Percentiles rank a stretch among this genome's conserved stretches.
These are phyloP conservation scores for Chironomus riparius DNA, from an alignment of 2,888 invertebrate species.

Conservation along the genomic window DNA sequence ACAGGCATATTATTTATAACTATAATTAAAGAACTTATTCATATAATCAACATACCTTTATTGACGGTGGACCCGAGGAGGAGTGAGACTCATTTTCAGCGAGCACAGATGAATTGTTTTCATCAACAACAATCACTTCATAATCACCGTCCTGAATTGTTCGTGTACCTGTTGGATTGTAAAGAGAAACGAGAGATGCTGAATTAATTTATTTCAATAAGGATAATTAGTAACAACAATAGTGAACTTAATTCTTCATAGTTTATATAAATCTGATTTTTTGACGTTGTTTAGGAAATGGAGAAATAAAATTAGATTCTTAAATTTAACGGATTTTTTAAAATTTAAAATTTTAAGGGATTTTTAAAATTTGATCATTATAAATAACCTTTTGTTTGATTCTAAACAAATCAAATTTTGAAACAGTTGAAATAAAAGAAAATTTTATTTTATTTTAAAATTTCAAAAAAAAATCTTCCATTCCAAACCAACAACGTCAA, in stretches of 20 bases:
- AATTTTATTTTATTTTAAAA: background rate
- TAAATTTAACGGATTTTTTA: too few relatives aligned
- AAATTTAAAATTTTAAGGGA: background rate
- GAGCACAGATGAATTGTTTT: conserved; percentile 72
- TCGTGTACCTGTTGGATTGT: conserved; percentile 35
- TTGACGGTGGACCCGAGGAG: conserved; percentile 61
- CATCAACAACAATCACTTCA: conserved; percentile 83
- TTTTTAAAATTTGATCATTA: background rate
- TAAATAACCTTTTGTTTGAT: too few relatives aligned
- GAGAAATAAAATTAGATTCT: too few relatives aligned
- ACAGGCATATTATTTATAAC: background rate
- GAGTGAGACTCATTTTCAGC: conserved; percentile 71
- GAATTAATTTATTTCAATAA: too few relatives aligned
- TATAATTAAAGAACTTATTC: background rate
- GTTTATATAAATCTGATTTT: too few relatives aligned
- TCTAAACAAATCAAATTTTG: too few relatives aligned
- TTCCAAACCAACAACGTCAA: too few relatives aligned
- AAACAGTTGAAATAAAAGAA: too few relatives aligned
- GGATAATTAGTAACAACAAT: too few relatives aligned
- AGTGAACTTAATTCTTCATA: too few relatives aligned
- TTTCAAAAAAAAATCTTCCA: too few relatives aligned
- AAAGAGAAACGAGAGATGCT: background rate
- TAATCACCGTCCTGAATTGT: conserved; percentile 70
- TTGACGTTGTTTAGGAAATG: background rate
- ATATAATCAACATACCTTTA: conserved; percentile 54